A percentile compares a stretch with the other conserved stretches of the same genome.
These are phyloP conservation scores for Crenichthys baileyi DNA, from an alignment of 2,797 vertebrate genomes.

Conservation along the genomic window DNA sequence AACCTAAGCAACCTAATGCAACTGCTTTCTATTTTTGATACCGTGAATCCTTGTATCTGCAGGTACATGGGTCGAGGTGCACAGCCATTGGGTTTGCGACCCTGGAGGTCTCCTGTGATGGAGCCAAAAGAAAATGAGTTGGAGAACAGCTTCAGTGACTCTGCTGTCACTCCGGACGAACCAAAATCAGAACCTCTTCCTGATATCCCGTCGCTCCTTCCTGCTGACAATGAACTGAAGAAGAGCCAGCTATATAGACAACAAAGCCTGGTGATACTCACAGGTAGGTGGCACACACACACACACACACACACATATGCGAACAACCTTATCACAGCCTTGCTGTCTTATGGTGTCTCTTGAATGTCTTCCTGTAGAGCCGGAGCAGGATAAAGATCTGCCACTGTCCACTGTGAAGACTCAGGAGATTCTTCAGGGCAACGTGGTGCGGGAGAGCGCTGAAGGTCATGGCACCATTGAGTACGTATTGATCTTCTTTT, in stretches of 20 bases:
- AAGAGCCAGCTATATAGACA: conserved; percentile 69
- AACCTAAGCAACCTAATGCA: background rate
- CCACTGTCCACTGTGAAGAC: conserved; percentile 88
- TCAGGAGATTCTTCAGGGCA: conserved; percentile 88
- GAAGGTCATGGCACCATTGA: conserved; percentile 92
- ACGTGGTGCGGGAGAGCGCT: conserved; percentile 85
- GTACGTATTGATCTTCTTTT: conserved; percentile 80
- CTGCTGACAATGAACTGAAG: conserved; percentile 50
- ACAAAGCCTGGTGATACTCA: conserved; percentile 78
- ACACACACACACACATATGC: background rate
- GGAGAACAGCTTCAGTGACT: conserved; percentile 60
- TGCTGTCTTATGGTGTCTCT: conserved; percentile 18
- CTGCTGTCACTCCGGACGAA: conserved; percentile 67
- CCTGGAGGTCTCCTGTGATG: conserved; percentile 56
- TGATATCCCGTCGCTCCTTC: conserved; percentile 63
- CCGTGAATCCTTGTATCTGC: background rate
- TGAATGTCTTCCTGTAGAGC: conserved; percentile 61
- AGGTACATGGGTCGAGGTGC: conserved; percentile 67
- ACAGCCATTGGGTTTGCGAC: conserved; percentile 51
- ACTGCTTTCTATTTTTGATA: background rate
- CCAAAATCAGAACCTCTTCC: conserved; percentile 77
- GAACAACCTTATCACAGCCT: background rate
- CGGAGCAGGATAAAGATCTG: conserved; percentile 72
- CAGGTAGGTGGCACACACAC: conserved; percentile 63
- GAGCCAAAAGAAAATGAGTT: conserved; percentile 63